Evolutionary conservation across 2,888 invertebrate species (phyloP), one percentile per base, ranked within the genome.

Genomic region (Sphaeridia pumilis): DNA sequence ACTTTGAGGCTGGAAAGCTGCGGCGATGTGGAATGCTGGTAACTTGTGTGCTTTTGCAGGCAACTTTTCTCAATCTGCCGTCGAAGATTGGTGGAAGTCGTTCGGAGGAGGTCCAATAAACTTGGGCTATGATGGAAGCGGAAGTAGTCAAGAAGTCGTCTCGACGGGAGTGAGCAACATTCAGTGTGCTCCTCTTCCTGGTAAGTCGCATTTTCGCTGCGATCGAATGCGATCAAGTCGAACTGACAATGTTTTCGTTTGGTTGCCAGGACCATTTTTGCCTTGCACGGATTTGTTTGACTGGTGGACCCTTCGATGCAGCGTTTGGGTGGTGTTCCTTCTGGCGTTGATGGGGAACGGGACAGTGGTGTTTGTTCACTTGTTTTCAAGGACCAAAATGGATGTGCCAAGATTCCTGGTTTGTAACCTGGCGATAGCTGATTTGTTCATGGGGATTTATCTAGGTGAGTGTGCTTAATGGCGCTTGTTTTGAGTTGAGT

Each of bases 381-480:
- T 93, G 60, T 89, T 85, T 71, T 87, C 89, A 52, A 79, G 89
- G 64, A 85, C 85, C 64, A 92, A 94, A 74, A 87, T 95, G 80
- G 93, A 94, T 71, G 93, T 95, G 31, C 95, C 95, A 2, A 77
- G 94, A 61, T 94, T 97, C 73, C 79, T 95, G 56, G 95, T 97
- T 54, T 90, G 93, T 70, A 97, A 97, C 73, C 77, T 97, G 60
- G 94, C 94, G 0, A 86, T 92, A 1, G 94, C 95, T 0, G 95
- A 97, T 74, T 88, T 97, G 72, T 89, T 89, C 72, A 95, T 97
- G 90, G 95, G 94, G 49, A 77, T 92, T 50, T 95, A 94, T 71
- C 75, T 94, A 58, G 85, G 87, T 83, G n/a, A 21, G 38, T 38
- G n/a, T 4, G 4, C 5, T 38, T 14, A 21, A 10, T 31, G 10